Evolutionary conservation across 2,888 invertebrate species (phyloP).

Genomic region (Limenitis camilla): DNA sequence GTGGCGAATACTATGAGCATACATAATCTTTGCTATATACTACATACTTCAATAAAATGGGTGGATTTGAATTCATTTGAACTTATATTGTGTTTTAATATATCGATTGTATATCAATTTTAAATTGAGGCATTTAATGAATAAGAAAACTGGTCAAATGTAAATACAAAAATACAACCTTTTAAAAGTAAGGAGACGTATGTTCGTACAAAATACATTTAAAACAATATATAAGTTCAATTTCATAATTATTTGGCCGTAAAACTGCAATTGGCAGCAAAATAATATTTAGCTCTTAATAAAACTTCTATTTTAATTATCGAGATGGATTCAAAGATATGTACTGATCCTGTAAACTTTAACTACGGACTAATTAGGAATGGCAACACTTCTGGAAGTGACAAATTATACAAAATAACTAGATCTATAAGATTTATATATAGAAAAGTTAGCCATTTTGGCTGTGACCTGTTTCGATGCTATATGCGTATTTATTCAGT

Average conservation of each 20-base stretch:
- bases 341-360: slow-evolving; percentile 30
- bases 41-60: slow-evolving; percentile 15
- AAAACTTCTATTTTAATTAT: slow-evolving; percentile 19
- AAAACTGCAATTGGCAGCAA: slow-evolving; percentile 19
- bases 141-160: too few relatives aligned
- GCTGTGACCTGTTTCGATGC: too few relatives aligned
- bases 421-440: not conserved
- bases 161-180: too few relatives aligned
- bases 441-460: too few relatives aligned
- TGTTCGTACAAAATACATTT: not conserved
- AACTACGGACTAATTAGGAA: slow-evolving; percentile 27
- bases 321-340: slow-evolving; percentile 33
- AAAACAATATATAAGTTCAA: slow-evolving; percentile 12
- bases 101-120: too few relatives aligned
- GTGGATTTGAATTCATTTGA: slow-evolving; percentile 15
- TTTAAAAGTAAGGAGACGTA: too few relatives aligned
- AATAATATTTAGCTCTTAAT: slow-evolving; percentile 15
- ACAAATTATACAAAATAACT: not conserved
- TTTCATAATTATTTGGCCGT: slow-evolving; percentile 9
- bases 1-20: slow-evolving; percentile 51
- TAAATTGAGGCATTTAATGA: too few relatives aligned
- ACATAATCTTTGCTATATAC: slow-evolving; percentile 15
- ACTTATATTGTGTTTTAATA: slow-evolving; percentile 10
- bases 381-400: slow-evolving; percentile 12
- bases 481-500: too few relatives aligned